These are phyloP conservation scores for Miichthys miiuy DNA, from an alignment of 2,797 vertebrate genomes.

Conservation along the genomic window DNA sequence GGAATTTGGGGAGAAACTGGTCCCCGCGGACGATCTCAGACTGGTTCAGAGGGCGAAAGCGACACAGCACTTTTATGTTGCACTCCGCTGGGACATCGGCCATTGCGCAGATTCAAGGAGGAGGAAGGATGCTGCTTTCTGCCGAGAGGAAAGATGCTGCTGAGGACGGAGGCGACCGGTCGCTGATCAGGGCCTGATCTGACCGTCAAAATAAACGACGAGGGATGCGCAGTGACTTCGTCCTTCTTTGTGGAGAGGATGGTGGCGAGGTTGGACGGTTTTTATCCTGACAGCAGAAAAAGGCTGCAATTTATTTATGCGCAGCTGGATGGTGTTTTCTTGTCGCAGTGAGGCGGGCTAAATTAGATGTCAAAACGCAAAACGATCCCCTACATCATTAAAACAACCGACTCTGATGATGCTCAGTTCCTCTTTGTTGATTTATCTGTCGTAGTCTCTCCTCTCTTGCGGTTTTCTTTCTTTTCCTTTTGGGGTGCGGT, in stretches of 20 bases:
- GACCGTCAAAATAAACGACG: constrained; percentile 39
- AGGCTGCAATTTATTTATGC: constrained; percentile 31
- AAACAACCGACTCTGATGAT: neutral
- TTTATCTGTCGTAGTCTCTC: constrained; percentile 1
- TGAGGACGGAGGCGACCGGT: constrained; percentile 43
- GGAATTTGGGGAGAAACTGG: constrained; percentile 92
- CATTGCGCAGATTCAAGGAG: constrained; percentile 84
- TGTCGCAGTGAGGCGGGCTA: constrained; percentile 76
- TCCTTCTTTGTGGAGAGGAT: constrained; percentile 6
- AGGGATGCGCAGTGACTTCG: constrained; percentile 16
- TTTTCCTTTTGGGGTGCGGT: constrained; percentile 38
- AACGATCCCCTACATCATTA: constrained; percentile 75
- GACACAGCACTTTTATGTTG: constrained; percentile 97
- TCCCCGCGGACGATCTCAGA: constrained; percentile 93
- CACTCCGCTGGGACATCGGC: constrained; percentile 91
- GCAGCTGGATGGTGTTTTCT: constrained; percentile 61
- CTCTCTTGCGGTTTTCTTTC: neutral
- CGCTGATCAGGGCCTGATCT: constrained; percentile 43
- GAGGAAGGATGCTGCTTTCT: constrained; percentile 54
- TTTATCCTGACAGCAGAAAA: constrained; percentile 5
- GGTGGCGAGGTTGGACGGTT: neutral
- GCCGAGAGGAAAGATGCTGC: constrained; percentile 59
- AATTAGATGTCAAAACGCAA: constrained; percentile 56
- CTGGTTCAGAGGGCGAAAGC: constrained; percentile 94
- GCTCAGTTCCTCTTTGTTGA: neutral